These are phyloP conservation scores for Ibycter americanus DNA, from an alignment of 2,797 vertebrate species.

Conservation along the genomic window DNA sequence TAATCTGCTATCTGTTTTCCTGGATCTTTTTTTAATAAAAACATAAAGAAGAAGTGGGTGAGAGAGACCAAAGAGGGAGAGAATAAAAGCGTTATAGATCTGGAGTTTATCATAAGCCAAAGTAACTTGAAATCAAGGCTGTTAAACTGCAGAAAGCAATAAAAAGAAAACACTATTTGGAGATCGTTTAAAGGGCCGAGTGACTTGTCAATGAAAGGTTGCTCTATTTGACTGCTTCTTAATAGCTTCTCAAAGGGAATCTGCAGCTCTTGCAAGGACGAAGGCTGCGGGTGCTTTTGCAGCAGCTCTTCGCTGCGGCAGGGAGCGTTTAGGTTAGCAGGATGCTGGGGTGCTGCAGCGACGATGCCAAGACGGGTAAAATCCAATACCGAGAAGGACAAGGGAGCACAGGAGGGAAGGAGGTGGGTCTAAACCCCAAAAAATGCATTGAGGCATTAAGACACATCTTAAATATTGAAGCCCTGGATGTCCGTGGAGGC, in stretches of 20 bases:
- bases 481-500: background rate
- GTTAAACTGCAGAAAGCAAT: constrained; percentile 72
- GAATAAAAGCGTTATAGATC: constrained; percentile 57
- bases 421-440: background rate
- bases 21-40: constrained; percentile 62
- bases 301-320: background rate
- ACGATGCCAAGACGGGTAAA: background rate
- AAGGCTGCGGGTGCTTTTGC: background rate
- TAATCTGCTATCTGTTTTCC: constrained; percentile 70
- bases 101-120: constrained; percentile 69
- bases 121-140: constrained; percentile 54
- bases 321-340: fast-evolving
- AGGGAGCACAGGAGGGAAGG: background rate
- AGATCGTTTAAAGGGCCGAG: constrained; percentile 68
- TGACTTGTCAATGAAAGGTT: constrained; percentile 61
- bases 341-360: background rate
- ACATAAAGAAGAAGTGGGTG: constrained; percentile 26
- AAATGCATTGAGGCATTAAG: background rate
- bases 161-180: constrained; percentile 65
- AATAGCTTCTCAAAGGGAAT: constrained; percentile 39
- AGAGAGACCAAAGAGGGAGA: constrained; percentile 41
- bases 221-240: constrained; percentile 20
- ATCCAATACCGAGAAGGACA: background rate
- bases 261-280: background rate
- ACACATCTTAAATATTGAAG: fast-evolving